Conservation (phyloP, 2,797 vertebrate genomes). For the Ctenochaetus hawaiiensis region DNA sequence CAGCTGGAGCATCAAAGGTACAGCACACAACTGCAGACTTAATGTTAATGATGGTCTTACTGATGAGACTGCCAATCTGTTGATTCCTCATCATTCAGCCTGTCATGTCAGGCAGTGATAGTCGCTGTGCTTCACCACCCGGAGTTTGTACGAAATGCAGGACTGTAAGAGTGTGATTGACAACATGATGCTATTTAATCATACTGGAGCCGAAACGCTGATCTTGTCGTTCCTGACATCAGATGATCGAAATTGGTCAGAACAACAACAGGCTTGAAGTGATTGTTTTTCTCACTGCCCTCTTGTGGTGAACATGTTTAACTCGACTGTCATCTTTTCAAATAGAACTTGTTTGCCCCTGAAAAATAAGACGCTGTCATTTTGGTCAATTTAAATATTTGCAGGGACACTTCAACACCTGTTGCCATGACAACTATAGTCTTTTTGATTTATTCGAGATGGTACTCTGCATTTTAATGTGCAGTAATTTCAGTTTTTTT, state of each 20-base stretch:
- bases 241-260: not conserved
- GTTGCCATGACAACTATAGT: not conserved
- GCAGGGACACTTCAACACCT: constrained; percentile 16
- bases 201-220: not conserved
- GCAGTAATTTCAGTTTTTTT: not conserved
- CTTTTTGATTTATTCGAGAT: not conserved
- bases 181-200: not conserved
- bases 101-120: not conserved
- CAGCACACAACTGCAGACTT: not conserved
- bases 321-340: not conserved
- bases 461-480: not conserved
- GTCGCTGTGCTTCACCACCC: not conserved
- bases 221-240: constrained; percentile 4
- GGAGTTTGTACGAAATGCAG: not conserved
- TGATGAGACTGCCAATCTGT: constrained; percentile 40
- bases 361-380: not conserved
- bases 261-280: constrained; percentile 14
- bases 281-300: constrained; percentile 15
- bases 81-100: not conserved
- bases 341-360: not conserved
- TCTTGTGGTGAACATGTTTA: constrained; percentile 14
- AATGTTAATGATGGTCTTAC: not conserved
- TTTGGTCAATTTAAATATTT: not conserved
- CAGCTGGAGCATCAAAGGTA: constrained; percentile 45
- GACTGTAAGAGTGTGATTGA: constrained; percentile 4